A percentile compares a stretch with the other conserved stretches of the same genome.
phyloP scores from a whole-genome alignment of 2,797 vertebrate species.

The Buphagus erythrorhynchus region DNA sequence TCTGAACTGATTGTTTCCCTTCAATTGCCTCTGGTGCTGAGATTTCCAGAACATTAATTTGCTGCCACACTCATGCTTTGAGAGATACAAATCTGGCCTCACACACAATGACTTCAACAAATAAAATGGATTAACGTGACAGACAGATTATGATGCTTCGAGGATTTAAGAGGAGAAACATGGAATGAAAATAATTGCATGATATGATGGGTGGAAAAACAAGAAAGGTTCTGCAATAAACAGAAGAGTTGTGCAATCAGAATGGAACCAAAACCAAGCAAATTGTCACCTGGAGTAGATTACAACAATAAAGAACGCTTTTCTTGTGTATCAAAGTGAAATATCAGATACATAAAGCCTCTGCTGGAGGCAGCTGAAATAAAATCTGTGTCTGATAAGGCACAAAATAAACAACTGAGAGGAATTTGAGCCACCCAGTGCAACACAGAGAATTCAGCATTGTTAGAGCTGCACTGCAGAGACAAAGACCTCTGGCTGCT shows the following conservation, averaged over 20 bases:
- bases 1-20: not conserved
- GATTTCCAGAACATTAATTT: not conserved
- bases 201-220: not conserved
- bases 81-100: slow-evolving; percentile 71
- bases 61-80: slow-evolving; percentile 7
- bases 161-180: slow-evolving; percentile 35
- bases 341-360: not conserved
- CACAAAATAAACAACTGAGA: not conserved
- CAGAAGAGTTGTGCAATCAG: not conserved
- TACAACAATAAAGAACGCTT: not conserved
- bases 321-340: not conserved
- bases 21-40: not conserved
- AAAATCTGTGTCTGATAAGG: not conserved
- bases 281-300: not conserved
- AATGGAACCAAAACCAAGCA: not conserved
- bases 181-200: slow-evolving; percentile 25
- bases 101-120: slow-evolving; percentile 30
- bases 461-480: not conserved
- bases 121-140: slow-evolving; percentile 41
- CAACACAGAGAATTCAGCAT: not conserved
- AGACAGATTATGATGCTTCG: slow-evolving; percentile 35
- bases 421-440: not conserved
- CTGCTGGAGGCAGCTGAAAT: not conserved
- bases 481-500: not conserved
- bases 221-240: not conserved